These are phyloP conservation scores for Nematostella vectensis DNA, from an alignment of 92 coral and sea anemone species.

Conservation along the genomic window DNA sequence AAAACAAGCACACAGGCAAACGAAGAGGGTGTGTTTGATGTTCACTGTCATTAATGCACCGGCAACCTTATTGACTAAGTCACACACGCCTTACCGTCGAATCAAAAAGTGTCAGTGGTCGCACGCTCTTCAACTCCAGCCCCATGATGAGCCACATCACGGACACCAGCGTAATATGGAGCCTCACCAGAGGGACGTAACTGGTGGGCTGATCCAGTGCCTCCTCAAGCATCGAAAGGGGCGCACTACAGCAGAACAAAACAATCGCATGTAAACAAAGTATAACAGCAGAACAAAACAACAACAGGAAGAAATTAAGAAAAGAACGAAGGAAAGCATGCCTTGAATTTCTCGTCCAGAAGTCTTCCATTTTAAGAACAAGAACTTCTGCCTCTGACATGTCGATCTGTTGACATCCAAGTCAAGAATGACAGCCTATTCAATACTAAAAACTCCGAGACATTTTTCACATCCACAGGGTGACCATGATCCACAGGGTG, in stretches of 20 bases:
- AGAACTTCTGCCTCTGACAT: conserved; percentile 52
- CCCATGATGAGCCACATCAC: conserved; percentile 86
- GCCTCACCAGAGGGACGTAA: conserved; percentile 63
- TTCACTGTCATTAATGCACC: too few species aligned
- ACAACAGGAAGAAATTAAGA: background rate
- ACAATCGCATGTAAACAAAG: too few species aligned
- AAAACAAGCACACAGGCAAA: too few species aligned
- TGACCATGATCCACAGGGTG: too few species aligned
- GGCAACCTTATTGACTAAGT: too few species aligned
- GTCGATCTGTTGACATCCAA: conserved; percentile 13
- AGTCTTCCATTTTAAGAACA: conserved; percentile 63
- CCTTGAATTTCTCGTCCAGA: conserved; percentile 37
- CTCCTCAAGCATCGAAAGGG: conserved; percentile 60
- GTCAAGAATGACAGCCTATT: too few species aligned
- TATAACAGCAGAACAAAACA: background rate
- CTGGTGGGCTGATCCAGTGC: conserved; percentile 58
- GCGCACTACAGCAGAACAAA: conserved; percentile 14
- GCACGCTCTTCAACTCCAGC: conserved; percentile 78
- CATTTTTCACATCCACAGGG: too few species aligned
- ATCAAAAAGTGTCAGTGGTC: conserved; percentile 79
- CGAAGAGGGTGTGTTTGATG: too few species aligned
- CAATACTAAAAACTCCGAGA: too few species aligned
- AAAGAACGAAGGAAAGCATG: background rate
- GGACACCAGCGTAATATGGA: conserved; percentile 71
- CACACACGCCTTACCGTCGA: conserved; percentile 71